phyloP scores from a whole-genome alignment of 2,113 vertebrate genomes.

The Halichoerus grypus region DNA sequence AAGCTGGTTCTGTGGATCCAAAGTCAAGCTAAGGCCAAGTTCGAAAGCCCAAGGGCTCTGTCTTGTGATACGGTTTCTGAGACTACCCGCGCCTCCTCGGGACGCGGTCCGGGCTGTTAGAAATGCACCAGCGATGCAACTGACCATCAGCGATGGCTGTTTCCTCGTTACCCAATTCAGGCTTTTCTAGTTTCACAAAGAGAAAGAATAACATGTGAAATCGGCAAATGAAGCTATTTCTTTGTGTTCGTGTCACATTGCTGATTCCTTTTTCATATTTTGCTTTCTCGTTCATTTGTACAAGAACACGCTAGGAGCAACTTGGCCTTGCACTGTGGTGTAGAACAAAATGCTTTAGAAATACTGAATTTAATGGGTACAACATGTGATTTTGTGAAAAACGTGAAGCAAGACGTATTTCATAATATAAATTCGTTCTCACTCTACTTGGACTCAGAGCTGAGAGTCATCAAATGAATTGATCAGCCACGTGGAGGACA shows the following conservation, averaged over 20 bases:
- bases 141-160: neutral
- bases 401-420: neutral
- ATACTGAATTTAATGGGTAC: neutral
- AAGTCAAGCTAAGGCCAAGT: conserved; percentile 72
- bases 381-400: neutral
- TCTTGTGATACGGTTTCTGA: conserved; percentile 56
- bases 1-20: conserved; percentile 77
- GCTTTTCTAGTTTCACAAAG: neutral
- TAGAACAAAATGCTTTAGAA: neutral
- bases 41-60: conserved; percentile 21
- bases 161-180: neutral
- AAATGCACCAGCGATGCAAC: neutral
- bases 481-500: too few species aligned
- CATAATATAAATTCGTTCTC: neutral
- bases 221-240: neutral
- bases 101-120: neutral
- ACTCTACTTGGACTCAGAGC: neutral
- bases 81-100: conserved; percentile 16
- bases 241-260: neutral
- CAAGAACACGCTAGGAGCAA: neutral
- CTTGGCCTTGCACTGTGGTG: neutral
- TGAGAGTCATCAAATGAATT: neutral
- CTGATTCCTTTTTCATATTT: neutral
- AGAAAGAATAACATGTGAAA: neutral
- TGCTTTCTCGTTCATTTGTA: neutral